A percentile compares a stretch with the other conserved stretches of the same genome.
These are phyloP conservation scores for Paedocypris sp. DNA, from an alignment of 2,113 vertebrate species.

Conservation along the genomic window DNA sequence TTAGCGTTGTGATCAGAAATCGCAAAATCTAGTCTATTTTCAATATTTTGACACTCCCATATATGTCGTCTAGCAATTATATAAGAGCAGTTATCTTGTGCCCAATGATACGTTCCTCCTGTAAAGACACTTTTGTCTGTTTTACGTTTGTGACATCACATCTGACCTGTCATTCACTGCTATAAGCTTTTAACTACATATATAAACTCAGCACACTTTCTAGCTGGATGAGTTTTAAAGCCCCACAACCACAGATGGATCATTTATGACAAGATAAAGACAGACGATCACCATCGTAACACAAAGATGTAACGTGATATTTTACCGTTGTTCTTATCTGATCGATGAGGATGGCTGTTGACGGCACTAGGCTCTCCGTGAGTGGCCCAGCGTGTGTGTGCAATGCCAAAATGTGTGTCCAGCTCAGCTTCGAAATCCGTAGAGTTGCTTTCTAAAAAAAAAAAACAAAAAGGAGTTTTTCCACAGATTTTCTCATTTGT, in stretches of 20 bases:
- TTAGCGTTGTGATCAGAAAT: too few relatives aligned
- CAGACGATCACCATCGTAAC: not conserved
- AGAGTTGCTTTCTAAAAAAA: conserved; percentile 69
- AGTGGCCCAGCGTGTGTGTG: conserved; percentile 95
- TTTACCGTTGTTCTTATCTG: conserved; percentile 84
- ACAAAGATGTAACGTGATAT: too few relatives aligned
- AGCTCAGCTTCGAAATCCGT: conserved; percentile 77
- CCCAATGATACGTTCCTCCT: not conserved
- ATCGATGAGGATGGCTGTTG: conserved; percentile 92
- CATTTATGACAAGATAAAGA: not conserved
- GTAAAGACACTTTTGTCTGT: too few relatives aligned
- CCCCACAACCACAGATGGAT: not conserved
- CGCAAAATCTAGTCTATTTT: too few relatives aligned
- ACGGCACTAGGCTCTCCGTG: conserved; percentile 79
- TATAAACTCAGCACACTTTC: not conserved
- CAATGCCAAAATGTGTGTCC: conserved; percentile 82
- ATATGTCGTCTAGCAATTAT: too few relatives aligned
- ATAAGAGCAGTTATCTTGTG: too few relatives aligned
- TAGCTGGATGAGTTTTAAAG: conserved; percentile 1
- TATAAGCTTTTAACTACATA: not conserved
- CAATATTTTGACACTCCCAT: too few relatives aligned
- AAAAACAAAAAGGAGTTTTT: not conserved
- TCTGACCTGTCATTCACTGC: not conserved
- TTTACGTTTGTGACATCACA: too few relatives aligned
- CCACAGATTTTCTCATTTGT: too few relatives aligned